Conservation (phyloP, 2,797 vertebrate genomes). For the Capromys pilorides region DNA sequence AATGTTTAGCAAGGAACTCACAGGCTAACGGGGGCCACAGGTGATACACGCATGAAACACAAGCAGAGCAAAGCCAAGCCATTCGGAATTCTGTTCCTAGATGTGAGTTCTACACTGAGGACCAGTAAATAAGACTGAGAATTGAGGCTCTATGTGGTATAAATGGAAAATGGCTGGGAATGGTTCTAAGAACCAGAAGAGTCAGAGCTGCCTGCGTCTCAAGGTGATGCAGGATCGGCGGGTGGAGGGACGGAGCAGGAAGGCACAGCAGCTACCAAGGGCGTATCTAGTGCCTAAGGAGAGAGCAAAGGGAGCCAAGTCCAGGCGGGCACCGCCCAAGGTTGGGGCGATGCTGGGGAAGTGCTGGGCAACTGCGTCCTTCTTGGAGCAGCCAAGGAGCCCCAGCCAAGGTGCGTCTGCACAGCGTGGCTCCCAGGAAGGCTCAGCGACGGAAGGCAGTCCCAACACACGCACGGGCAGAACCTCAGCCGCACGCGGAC, state of each 20-base stretch:
- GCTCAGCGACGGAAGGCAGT: not conserved
- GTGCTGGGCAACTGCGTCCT: not conserved
- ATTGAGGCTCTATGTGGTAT: not conserved
- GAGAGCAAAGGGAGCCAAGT: not conserved
- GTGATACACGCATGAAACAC: not conserved
- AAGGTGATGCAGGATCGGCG: not conserved
- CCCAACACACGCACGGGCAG: not conserved
- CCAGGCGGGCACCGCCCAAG: not conserved
- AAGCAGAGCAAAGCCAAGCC: not conserved
- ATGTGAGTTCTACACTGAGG: not conserved
- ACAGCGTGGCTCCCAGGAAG: not conserved
- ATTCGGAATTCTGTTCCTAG: not conserved
- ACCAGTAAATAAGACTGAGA: not conserved
- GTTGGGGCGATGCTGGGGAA: not conserved
- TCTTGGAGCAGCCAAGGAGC: not conserved
- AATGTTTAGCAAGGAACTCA: constrained; percentile 65
- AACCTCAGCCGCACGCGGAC: not conserved
- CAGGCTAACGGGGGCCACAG: not conserved
- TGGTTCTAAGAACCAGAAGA: not conserved
- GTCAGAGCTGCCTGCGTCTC: not conserved
- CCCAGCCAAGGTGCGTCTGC: not conserved
- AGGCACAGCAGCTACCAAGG: not conserved
- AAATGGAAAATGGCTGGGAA: not conserved
- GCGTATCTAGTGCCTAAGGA: not conserved
- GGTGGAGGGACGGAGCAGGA: not conserved